Evolutionary conservation across 2,888 invertebrate genomes (phyloP).

Genomic region (Drosophila rellima): DNA sequence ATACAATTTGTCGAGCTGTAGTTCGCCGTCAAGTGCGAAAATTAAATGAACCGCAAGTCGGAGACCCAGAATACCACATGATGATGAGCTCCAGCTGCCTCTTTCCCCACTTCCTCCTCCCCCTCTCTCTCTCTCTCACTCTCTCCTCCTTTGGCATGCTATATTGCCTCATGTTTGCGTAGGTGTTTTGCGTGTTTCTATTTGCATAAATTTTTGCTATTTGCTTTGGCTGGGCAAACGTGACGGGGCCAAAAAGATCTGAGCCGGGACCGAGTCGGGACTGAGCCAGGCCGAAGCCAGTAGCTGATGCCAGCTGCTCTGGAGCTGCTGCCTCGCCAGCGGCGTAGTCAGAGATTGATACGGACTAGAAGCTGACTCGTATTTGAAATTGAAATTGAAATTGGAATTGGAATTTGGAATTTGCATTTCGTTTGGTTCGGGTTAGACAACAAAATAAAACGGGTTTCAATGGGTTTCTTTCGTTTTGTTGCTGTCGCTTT

Average conservation of each 20-base stretch:
- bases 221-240: constrained; percentile 45
- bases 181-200: constrained; percentile 70
- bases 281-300: not conserved
- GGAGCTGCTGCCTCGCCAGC: constrained; percentile 4
- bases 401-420: constrained; percentile 51
- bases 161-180: constrained; percentile 59
- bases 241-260: constrained; percentile 31
- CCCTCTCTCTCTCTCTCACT: constrained; percentile 1
- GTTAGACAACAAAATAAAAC: constrained; percentile 48
- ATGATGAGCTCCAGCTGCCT: constrained; percentile 32
- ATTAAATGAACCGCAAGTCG: constrained; percentile 78
- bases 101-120: not conserved
- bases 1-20: constrained; percentile 34
- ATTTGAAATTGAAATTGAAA: constrained; percentile 51
- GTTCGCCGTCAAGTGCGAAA: constrained; percentile 69
- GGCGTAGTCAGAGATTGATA: constrained; percentile 32
- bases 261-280: constrained; percentile 9
- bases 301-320: constrained; percentile 2
- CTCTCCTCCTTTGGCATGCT: not conserved
- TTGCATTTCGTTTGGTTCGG: constrained; percentile 43
- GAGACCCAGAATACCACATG: constrained; percentile 27
- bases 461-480: constrained; percentile 40
- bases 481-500: constrained; percentile 4
- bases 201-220: constrained; percentile 69
- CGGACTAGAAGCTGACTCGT: constrained; percentile 12